These are phyloP conservation scores for Thunnus albacares DNA, from an alignment of 2,797 vertebrate species.

Conservation along the genomic window DNA sequence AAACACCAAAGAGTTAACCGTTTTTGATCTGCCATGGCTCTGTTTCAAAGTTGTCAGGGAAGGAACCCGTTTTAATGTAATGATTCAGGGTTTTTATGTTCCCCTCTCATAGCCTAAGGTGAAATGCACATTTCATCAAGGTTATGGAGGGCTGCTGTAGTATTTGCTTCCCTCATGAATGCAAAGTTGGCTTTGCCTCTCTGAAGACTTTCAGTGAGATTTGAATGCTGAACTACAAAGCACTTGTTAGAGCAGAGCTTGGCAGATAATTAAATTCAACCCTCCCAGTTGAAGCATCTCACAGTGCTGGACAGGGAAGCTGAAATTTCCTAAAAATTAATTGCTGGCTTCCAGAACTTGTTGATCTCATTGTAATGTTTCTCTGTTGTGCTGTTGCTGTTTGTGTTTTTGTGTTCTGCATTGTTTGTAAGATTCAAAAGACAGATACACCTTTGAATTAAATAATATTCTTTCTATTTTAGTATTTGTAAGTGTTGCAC, in stretches of 20 bases:
- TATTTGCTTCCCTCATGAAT: constrained; percentile 81
- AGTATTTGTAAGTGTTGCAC: neutral
- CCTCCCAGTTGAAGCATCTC: constrained; percentile 47
- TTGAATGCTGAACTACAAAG: constrained; percentile 85
- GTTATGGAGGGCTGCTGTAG: constrained; percentile 79
- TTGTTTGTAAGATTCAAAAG: constrained; percentile 27
- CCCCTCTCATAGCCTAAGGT: constrained; percentile 82
- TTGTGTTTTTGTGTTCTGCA: constrained; percentile 12
- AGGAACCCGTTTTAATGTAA: constrained; percentile 75
- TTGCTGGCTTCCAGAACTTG: constrained; percentile 52
- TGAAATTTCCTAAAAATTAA: constrained; percentile 67
- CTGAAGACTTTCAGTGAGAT: constrained; percentile 82
- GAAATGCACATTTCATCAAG: constrained; percentile 88
- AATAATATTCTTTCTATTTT: neutral
- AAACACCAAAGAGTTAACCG: constrained; percentile 52
- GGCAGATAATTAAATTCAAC: constrained; percentile 80
- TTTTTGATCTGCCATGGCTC: constrained; percentile 73
- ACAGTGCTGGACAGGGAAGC: constrained; percentile 56
- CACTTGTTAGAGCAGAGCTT: constrained; percentile 77
- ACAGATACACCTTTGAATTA: neutral
- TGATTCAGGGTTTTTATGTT: constrained; percentile 76
- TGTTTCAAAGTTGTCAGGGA: constrained; percentile 79
- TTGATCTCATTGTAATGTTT: constrained; percentile 51
- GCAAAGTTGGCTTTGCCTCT: constrained; percentile 81
- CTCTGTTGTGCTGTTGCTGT: constrained; percentile 1